Conservation (phyloP, 2,113 vertebrate species). For the Sarotherodon lohbergeri region DNA sequence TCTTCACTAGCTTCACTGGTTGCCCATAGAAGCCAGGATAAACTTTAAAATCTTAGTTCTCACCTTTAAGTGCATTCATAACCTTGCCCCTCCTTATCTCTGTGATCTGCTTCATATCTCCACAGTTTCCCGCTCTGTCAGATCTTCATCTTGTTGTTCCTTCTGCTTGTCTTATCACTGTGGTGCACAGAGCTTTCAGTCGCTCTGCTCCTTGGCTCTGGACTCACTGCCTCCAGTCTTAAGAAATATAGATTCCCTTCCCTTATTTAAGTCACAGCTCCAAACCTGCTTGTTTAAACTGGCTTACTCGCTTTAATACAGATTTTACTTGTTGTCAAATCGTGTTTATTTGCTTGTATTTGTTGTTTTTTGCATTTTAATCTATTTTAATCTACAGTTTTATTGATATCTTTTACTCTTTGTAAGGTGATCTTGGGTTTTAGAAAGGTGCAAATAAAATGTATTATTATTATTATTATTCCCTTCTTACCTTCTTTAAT, state of each 20-base stretch:
- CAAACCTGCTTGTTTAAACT: background rate
- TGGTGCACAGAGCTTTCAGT: background rate
- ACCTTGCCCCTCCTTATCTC: background rate
- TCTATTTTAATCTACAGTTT: background rate
- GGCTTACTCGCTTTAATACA: background rate
- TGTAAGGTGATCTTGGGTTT: background rate
- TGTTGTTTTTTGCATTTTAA: background rate
- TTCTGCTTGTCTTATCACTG: background rate
- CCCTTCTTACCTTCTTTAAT: background rate
- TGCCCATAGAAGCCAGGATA: background rate
- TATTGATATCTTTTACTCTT: background rate
- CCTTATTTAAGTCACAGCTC: background rate
- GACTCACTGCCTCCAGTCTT: background rate
- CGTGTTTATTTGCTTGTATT: background rate
- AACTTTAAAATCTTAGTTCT: background rate
- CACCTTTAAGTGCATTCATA: background rate
- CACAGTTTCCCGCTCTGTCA: background rate
- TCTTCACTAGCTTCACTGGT: background rate
- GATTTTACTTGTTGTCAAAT: background rate
- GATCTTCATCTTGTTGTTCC: background rate
- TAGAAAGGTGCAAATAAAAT: background rate
- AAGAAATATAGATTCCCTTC: background rate
- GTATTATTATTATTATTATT: background rate
- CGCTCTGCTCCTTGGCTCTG: background rate
- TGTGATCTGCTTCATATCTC: background rate